Base-by-base conservation (phyloP, 23 tunicate species). In the Styela clava region DNA sequence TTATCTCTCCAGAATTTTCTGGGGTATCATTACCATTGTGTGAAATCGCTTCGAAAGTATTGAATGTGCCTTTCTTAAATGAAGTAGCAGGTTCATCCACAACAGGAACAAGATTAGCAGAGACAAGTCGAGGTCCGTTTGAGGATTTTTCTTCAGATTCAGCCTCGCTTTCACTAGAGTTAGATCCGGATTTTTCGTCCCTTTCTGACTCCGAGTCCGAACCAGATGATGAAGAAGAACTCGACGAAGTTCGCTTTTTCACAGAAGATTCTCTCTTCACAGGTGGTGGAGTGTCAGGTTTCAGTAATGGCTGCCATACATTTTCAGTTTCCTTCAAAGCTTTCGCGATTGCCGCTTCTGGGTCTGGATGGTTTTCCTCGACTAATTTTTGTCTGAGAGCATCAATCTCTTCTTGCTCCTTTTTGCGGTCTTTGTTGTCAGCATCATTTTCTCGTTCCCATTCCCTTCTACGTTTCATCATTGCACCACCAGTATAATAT, bases 391-490 rank as follows among this genome's bases (percentile, higher is more conserved):
- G 89, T 1, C 90, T 89, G 18, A 96, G 83, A 32, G 71, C 73
- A 33, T 87, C 97, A 24, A 96, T 82, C 35, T 96, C 99, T 28
- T 91, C 99, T 62, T 87, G 87, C 79, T 96, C 99, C 77, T 96
- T 96, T 64, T 88, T 91, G 9, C 97, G 81, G 52, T 96, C 99
- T 71, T 86, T 79, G 21, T 78, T 85, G 78, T 96, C 99, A 33
- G 69, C 29, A 20, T 88, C 99, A 19, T 62, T 74, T 63, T 96
- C 99, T 20, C 88, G 82, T 30, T 91, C 89, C 36, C 92, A 63
- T 25, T 86, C 92, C 2, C 89, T 71, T 21, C 72, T 79, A 9
- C 99, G 88, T 62, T 88, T 88, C 34, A 74, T 68, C 85, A 96
- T 69, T 1, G 94, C 85, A 69, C 84, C 74, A 16, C 99, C 99